These are phyloP conservation scores for Lepus oiostolus DNA, from an alignment of 2,797 vertebrate species.

Conservation along the genomic window DNA sequence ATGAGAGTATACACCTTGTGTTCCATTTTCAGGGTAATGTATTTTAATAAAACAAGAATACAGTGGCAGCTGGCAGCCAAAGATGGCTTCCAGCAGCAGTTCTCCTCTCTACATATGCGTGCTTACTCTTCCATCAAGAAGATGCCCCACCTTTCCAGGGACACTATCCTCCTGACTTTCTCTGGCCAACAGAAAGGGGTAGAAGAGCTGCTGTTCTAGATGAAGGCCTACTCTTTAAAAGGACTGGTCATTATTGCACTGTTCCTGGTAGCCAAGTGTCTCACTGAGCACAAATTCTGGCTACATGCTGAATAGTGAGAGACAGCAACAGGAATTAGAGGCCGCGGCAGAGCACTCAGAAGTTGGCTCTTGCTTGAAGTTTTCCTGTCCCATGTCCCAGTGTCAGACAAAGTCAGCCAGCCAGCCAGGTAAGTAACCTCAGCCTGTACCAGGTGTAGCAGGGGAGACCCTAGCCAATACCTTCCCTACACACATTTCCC, in stretches of 20 bases:
- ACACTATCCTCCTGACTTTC: background rate
- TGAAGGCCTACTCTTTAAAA: background rate
- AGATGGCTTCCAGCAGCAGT: background rate
- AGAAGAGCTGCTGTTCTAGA: background rate
- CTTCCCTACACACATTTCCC: background rate
- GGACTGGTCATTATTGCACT: background rate
- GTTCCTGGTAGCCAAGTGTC: background rate
- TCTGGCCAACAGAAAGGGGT: background rate
- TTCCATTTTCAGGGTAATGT: background rate
- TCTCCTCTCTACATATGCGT: background rate
- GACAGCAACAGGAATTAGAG: background rate
- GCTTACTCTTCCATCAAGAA: background rate
- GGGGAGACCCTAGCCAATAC: background rate
- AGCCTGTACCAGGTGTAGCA: too few species aligned
- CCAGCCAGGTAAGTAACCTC: rapidly evolving
- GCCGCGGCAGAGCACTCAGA: background rate
- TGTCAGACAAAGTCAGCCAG: background rate
- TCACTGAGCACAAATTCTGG: background rate
- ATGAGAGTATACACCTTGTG: background rate
- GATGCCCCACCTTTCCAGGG: background rate
- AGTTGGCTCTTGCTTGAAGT: background rate
- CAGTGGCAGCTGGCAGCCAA: background rate
- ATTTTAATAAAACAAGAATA: background rate
- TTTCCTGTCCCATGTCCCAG: background rate
- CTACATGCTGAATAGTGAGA: background rate